Evolutionary conservation across 1,140 invertebrate species (phyloP).

Genomic region (Probaryconus sp.): DNA sequence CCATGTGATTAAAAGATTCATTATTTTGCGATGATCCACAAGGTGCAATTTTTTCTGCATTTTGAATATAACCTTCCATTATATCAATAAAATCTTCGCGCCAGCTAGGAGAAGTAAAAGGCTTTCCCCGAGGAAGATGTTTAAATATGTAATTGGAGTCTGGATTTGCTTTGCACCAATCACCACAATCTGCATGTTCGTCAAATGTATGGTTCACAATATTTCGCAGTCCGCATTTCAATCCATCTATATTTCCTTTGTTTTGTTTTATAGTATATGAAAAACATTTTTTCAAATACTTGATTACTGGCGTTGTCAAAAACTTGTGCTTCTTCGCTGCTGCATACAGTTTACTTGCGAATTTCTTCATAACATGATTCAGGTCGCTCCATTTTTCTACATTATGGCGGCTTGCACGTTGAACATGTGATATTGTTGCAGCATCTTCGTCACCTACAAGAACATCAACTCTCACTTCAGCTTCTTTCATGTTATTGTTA

Average conservation of each 20-base stretch:
- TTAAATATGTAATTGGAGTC: constrained; percentile 9
- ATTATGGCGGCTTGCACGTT: neutral
- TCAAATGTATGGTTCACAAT: constrained; percentile 29
- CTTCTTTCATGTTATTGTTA: constrained; percentile 15
- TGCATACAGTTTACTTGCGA: constrained; percentile 7
- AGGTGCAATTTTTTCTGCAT: constrained; percentile 28
- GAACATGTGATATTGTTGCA: constrained; percentile 28
- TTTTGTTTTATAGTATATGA: constrained; percentile 24
- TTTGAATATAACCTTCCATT: constrained; percentile 21
- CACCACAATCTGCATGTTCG: constrained; percentile 29
- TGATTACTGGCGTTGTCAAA: constrained; percentile 5
- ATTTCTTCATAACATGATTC: constrained; percentile 20
- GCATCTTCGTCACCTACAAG: constrained; percentile 43
- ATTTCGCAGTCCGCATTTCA: constrained; percentile 15
- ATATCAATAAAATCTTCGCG: constrained; percentile 8
- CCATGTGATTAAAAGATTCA: constrained; percentile 42
- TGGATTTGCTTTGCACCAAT: constrained; percentile 31
- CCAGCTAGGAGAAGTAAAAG: constrained; percentile 10
- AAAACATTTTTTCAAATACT: constrained; percentile 41
- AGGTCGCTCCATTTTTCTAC: constrained; percentile 17
- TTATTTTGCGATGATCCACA: constrained; percentile 33
- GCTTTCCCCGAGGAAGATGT: constrained; percentile 10
- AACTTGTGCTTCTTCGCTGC: constrained; percentile 17
- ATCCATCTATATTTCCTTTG: constrained; percentile 13
- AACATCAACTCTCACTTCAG: constrained; percentile 14